Base-by-base conservation (phyloP, 2,113 vertebrate species). In the Dermatemys mawii region DNA sequence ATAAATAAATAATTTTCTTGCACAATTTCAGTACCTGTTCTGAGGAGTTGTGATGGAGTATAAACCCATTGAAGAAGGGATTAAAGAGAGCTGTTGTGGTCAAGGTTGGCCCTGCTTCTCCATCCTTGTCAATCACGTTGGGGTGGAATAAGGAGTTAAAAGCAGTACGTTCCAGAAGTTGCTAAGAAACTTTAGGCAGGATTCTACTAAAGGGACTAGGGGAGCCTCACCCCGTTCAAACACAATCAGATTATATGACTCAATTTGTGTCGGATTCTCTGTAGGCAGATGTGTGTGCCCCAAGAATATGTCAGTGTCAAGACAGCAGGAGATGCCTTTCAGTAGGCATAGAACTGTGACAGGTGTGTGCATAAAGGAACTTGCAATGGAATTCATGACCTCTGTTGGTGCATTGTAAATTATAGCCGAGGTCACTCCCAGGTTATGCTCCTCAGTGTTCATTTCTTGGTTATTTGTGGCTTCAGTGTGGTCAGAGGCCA, bases 371-470 rank as follows among this genome's bases (percentile, higher is more conserved):
- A 22, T 70, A 70, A 38, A 41, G 19, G n/a, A 21, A 70, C 21
- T 70, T 70, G 35, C n/a, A 70, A 38, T 41, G 67, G 21, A 38
- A 70, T 70, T 70, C n/a, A 70, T n/a, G 67, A 5, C 19, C n/a
- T 70, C n/a, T 22, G 17, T 67, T 67, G 2, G 7, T 5, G 46
- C 60, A 54, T 24, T 90, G 16, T 4, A 2, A 78, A 8, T 48
- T 89, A 3, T 0, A 3, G 16, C 38, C 38, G 48, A 6, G 17
- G 55, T 44, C 3, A 24, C 85, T 92, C 7, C 49, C 79, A 81
- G 79, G 38, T 3, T 79, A 63, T 49, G 1, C 4, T 70, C 81
- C 32, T 7, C 21, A 38, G 5, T 51, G 35, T 1, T 1, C 0
- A 86, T 81, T 4, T 81, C 26, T 3, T 73, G 86, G 2, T 67